phyloP scores from a whole-genome alignment of 2,888 invertebrate species.

The Schrankia costaestrigalis region DNA sequence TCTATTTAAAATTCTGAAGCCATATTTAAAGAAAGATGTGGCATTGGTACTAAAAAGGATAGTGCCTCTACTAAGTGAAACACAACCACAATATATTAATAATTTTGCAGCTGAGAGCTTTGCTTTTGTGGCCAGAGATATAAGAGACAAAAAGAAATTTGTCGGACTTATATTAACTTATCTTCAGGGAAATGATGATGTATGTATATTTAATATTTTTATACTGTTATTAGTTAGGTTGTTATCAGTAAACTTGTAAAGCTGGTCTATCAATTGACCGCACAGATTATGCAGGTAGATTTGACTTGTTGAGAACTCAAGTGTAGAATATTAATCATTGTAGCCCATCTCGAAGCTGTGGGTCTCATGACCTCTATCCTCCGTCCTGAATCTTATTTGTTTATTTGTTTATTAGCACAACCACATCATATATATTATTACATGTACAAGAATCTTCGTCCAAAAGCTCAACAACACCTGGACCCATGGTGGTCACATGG shows the following conservation, averaged over 20 bases:
- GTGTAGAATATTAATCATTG: too few relatives aligned
- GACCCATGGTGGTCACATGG: too few relatives aligned
- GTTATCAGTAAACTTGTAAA: not conserved
- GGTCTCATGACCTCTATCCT: too few relatives aligned
- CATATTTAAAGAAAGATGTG: conserved; percentile 90
- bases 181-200: conserved; percentile 84
- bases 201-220: conserved; percentile 60
- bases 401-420: too few relatives aligned
- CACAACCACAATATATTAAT: conserved; percentile 91
- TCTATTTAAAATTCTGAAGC: conserved; percentile 93
- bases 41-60: conserved; percentile 85
- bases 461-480: too few relatives aligned
- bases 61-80: conserved; percentile 87
- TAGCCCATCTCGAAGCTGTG: too few relatives aligned
- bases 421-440: too few relatives aligned
- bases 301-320: too few relatives aligned
- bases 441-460: too few relatives aligned
- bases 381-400: too few relatives aligned
- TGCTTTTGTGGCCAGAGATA: conserved; percentile 95
- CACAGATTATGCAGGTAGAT: too few relatives aligned
- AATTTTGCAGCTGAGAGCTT: conserved; percentile 98
- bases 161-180: conserved; percentile 84
- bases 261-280: not conserved
- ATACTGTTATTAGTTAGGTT: not conserved
- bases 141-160: conserved; percentile 88